Percentiles rank a stretch among this genome's conserved stretches.
phyloP scores from a whole-genome alignment of 2,797 vertebrate genomes.

The Trichosurus vulpecula region DNA sequence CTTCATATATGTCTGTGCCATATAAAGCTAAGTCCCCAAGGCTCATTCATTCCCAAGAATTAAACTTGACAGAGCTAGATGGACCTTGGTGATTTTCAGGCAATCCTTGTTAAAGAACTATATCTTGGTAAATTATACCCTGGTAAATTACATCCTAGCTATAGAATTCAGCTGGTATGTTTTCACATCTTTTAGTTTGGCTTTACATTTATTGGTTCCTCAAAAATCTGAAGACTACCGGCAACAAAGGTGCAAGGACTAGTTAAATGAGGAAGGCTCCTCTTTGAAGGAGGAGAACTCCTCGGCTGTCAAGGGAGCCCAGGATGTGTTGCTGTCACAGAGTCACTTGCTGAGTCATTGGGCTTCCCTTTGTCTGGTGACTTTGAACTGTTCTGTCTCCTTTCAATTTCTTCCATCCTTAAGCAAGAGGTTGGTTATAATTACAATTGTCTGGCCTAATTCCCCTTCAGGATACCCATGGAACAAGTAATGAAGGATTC shows the following conservation, averaged over 20 bases:
- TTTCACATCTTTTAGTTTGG: conserved; percentile 88
- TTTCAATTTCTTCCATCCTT: conserved; percentile 96
- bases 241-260: conserved; percentile 96
- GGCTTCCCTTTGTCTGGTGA: conserved; percentile 64
- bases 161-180: conserved; percentile 87
- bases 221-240: conserved; percentile 94
- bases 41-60: conserved; percentile 45
- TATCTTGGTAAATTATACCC: conserved; percentile 61
- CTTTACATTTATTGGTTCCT: conserved; percentile 89
- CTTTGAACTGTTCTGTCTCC: conserved; percentile 87
- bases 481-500: conserved; percentile 96
- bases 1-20: conserved; percentile 61
- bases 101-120: conserved; percentile 71
- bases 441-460: conserved; percentile 92
- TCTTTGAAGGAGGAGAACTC: conserved; percentile 59
- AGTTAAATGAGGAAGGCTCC: conserved; percentile 93
- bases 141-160: conserved; percentile 68
- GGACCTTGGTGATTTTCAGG: conserved; percentile 60
- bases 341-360: not conserved
- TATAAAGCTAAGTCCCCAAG: conserved; percentile 51
- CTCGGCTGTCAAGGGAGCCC: conserved; percentile 39
- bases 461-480: conserved; percentile 95
- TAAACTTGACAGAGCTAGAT: conserved; percentile 64
- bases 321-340: conserved; percentile 61
- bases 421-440: conserved; percentile 95